Base-by-base conservation (phyloP, 2,797 vertebrate genomes). In the Ctenochaetus hawaiiensis region DNA sequence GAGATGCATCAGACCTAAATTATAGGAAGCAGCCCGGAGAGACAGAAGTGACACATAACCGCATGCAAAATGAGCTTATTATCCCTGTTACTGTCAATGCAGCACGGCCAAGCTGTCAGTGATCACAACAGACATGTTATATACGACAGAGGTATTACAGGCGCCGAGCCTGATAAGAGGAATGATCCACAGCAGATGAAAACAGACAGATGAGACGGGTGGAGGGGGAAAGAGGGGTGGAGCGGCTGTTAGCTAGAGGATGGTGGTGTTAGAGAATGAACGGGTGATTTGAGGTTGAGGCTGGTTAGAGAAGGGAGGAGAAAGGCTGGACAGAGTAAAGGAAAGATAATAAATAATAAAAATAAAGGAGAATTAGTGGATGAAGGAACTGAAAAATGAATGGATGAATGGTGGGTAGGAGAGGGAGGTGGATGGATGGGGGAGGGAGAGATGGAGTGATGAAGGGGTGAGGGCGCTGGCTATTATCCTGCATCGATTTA, bases 401-500 rank as follows among this genome's bases (percentile, higher is more conserved):
- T 61, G 77, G 66, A 74, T 65, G 72, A 67, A 67, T 44, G 75
- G 63, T 48, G 45, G 76, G 26, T 17, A n/a, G 49, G 48, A 49
- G 23, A 26, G 26, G 34, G 48, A 13, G 61, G 75, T 49, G 60
- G 62, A 57, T 68, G 77, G 48, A 64, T 43, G 49, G 83, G 72
- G 69, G 80, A 72, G 75, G 76, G 62, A 64, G 79, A 64, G 75
- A 74, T 68, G 68, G 71, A 81, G 80, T 20, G 75, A 78, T 71
- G 85, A 72, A 85, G 87, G 87, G 73, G 74, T 48, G 83, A 83
- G 86, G 82, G 86, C 26, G 65, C 81, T 76, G 79, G 88, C 90
- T 91, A 92, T 93, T 93, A 92, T 92, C 90, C 90, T 86, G 84
- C 90, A 94, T 93, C 90, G 91, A 94, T 94, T 93, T 91, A 85